A percentile compares a stretch with the other conserved stretches of the same genome.
Evolutionary conservation across 2,797 vertebrate genomes (phyloP).

Genomic region (Muraenolepis orangiensis): DNA sequence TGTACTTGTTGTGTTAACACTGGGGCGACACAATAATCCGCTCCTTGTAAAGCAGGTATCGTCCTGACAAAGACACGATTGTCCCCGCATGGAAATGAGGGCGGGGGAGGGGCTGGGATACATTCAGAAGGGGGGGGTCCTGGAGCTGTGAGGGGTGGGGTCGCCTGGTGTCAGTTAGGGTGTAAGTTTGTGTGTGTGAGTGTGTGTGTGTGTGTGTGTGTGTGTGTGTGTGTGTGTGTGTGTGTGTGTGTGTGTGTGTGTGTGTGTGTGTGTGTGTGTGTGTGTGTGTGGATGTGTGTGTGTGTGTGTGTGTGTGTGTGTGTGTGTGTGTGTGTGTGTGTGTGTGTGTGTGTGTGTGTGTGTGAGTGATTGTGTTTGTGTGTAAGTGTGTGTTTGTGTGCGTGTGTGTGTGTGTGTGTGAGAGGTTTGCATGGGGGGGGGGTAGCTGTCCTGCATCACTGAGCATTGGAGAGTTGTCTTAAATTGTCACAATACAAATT

Average conservation of each 20-base stretch:
- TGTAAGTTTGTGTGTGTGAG: constrained; percentile 51
- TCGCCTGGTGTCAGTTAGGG: constrained; percentile 36
- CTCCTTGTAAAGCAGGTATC: constrained; percentile 91
- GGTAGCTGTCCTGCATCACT: constrained; percentile 78
- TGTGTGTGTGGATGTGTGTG: neutral
- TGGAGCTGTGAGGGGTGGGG: constrained; percentile 58
- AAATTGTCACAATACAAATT: constrained; percentile 92
- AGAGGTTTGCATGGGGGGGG: constrained; percentile 21
- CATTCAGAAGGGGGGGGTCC: constrained; percentile 75
- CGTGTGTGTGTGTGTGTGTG: constrained; percentile 3
- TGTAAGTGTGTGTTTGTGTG: neutral
- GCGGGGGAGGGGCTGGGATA: constrained; percentile 70
- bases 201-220: neutral
- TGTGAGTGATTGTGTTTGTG: neutral
- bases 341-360: neutral
- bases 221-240: no score
- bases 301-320: neutral
- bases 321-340: constrained; percentile 13
- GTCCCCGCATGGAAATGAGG: constrained; percentile 83
- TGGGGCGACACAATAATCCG: constrained; percentile 83
- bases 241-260: no score
- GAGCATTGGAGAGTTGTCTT: constrained; percentile 83
- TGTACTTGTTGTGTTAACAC: constrained; percentile 82
- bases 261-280: constrained; percentile 2
- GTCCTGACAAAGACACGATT: constrained; percentile 84